Evolutionary conservation across 2,888 invertebrate species (phyloP).

Genomic region (Lepidocyrtinus sp.): DNA sequence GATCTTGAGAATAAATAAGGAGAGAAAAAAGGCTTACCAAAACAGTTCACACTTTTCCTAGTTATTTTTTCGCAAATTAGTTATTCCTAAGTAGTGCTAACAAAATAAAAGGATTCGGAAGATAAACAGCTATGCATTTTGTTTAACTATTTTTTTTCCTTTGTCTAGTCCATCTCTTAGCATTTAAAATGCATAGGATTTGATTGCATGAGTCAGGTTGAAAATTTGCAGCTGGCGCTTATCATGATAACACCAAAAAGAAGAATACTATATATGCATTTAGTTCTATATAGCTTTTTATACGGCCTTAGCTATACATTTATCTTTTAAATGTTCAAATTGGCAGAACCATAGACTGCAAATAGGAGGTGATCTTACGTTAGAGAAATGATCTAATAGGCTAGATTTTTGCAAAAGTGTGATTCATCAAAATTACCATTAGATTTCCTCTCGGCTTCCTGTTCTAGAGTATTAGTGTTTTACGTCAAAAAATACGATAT

Average conservation of each 20-base stretch:
- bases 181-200: conserved; percentile 10
- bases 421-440: conserved; percentile 62
- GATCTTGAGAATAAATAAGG: neutral
- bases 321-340: conserved; percentile 58
- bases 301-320: conserved; percentile 43
- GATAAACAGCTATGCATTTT: no score
- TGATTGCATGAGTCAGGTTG: neutral
- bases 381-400: conserved; percentile 44
- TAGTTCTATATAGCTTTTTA: conserved; percentile 29
- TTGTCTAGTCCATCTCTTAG: no score
- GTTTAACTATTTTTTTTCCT: no score
- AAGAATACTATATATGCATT: conserved; percentile 14
- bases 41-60: neutral
- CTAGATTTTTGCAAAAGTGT: conserved; percentile 58
- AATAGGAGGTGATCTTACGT: neutral
- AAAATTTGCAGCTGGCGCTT: neutral
- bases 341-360: conserved; percentile 57
- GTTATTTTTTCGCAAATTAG: neutral
- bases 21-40: neutral
- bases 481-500: neutral
- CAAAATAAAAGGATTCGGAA: neutral
- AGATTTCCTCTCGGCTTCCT: conserved; percentile 33
- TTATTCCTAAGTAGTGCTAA: no score
- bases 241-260: neutral
- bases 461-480: neutral